A percentile compares a stretch with the other conserved stretches of the same genome.
Conservation (phyloP, 2,888 invertebrate genomes). For the Melangyna quadrimaculata region DNA sequence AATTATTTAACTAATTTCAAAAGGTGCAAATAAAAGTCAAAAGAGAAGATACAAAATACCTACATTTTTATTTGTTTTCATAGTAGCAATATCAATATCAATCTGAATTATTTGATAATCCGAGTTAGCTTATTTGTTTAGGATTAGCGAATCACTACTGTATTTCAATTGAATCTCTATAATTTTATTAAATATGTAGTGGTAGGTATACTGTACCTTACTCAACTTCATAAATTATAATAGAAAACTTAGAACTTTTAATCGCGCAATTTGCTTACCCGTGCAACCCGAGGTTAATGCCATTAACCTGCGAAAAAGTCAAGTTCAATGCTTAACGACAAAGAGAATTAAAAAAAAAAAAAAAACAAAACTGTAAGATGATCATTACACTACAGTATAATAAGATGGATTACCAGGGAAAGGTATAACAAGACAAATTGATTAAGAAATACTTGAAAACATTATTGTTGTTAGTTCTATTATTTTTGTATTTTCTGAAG, state of each 20-base stretch:
- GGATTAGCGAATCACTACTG: background rate
- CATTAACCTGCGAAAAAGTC: conserved; percentile 35
- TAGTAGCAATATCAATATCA: too few species aligned
- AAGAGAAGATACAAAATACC: too few species aligned
- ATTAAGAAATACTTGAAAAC: background rate
- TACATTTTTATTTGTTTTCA: too few species aligned
- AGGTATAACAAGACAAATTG: background rate
- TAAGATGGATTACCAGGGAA: background rate
- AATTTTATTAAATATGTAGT: background rate
- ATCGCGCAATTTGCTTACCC: background rate
- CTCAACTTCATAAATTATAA: background rate
- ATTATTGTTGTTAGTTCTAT: too few species aligned
- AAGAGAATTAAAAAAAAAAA: background rate
- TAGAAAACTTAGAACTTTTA: background rate
- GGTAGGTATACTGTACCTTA: too few species aligned
- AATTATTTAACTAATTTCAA: too few species aligned
- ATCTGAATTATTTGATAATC: too few species aligned
- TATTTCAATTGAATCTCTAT: background rate
- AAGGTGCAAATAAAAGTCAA: too few species aligned
- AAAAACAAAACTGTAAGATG: background rate
- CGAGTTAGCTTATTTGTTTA: too few species aligned
- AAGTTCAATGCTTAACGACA: conserved; percentile 58
- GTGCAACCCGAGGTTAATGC: conserved; percentile 34
- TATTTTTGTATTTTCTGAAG: too few species aligned
- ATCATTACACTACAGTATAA: background rate